Evolutionary conservation across 2,888 invertebrate genomes (phyloP).

Genomic region (Ophioninae sp.): DNA sequence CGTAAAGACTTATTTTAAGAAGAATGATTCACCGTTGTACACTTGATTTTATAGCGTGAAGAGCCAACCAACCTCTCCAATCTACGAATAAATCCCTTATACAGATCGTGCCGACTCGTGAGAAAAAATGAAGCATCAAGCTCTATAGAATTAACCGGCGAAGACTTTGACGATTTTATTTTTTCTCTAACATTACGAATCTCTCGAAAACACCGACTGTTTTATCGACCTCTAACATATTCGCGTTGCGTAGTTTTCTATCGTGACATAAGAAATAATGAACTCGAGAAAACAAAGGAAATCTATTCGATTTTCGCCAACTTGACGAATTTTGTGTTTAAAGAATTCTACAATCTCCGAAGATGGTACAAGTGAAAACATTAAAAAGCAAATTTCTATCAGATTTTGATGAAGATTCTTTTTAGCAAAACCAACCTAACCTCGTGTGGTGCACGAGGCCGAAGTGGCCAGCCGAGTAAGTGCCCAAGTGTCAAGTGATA

Average conservation of each 20-base stretch:
- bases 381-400: neutral
- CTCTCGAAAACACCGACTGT: neutral
- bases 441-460: neutral
- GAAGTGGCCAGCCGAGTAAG: neutral
- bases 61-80: neutral
- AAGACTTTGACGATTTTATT: neutral
- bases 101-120: neutral
- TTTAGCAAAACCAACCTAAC: neutral
- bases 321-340: no score
- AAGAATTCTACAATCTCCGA: neutral
- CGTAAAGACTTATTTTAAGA: no score
- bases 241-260: no score
- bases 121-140: neutral
- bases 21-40: no score
- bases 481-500: neutral
- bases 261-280: neutral
- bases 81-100: no score
- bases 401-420: neutral
- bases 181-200: neutral
- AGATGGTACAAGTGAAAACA: neutral
- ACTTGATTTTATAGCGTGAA: no score
- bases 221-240: neutral
- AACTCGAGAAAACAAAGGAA: no score
- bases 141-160: neutral
- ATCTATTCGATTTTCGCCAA: no score